Evolutionary conservation across 2,113 vertebrate species (phyloP), one percentile per base, ranked within the genome.

Genomic region (Syngnathus floridae): DNA sequence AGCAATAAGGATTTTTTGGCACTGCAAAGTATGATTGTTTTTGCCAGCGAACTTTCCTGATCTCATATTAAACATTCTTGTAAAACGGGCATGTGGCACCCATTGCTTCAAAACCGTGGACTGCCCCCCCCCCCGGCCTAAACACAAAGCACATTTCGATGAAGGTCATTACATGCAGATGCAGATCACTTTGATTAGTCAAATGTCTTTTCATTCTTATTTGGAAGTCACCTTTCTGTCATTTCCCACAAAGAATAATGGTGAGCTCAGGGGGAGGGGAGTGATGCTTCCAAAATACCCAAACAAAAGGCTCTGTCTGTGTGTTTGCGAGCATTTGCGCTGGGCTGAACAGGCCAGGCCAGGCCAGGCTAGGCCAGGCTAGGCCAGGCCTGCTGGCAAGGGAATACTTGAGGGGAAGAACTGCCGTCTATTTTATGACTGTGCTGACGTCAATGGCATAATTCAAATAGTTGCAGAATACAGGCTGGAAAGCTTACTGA

Each of bases 371-470:
- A 22, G 22, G 22, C 22, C 22, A 22, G 22, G 1, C 22, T 22
- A 92, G 93, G 26, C 26, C 26, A 31, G 26, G 93, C 86, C 92
- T 90, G 86, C 93, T 97, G 94, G 95, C 94, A 94, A 90, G 88
- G 89, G 89, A 91, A 89, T 88, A 88, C 91, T 81, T 92, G 85
- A 89, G 90, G 93, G 94, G 93, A 95, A 93, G 92, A 93, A 93
- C 93, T 90, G 92, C 90, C 90, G 82, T 95, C 94, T 95, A 93
- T 94, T 98, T 98, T 95, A 98, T 96, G 93, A 93, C 93, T 92
- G 91, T 93, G 94, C 95, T 99, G 97, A 99, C 97, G 97, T 99
- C 95, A 98, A 97, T 95, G 91, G 95, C 95, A 97, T 97, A 95
- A 95, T 95, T 98, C 94, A 94, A 94, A 99, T 98, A 96, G 91